Base-by-base conservation (phyloP, 1,140 invertebrate species). In the Musca vetustissima region DNA sequence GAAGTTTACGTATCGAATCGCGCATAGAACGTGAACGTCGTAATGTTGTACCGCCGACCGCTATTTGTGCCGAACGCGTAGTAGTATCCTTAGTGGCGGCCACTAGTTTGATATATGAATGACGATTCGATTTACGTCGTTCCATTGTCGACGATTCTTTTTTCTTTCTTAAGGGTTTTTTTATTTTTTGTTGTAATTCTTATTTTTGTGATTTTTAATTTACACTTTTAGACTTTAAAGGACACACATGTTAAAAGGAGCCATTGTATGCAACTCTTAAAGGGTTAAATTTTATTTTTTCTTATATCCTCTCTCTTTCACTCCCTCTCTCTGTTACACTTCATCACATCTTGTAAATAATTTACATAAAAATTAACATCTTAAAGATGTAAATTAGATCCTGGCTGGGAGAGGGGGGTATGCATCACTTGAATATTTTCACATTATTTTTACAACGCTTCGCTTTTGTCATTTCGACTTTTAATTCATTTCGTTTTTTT, bases 21-120 rank as follows among this genome's bases (percentile, higher is more conserved):
- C 91, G 86, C 72, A 92, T 88, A 43, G 90, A 91, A 72, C 88
- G 86, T 69, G 89, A 88, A 71, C 90, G 86, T 47, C 88, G 87
- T 70, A 90, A 79, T 24, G n/a, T 67, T 69, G 68, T 66, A 14
- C 19, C 65, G n/a, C n/a, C 25, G 19, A n/a, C 66, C 28, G 52
- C 22, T 24, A 65, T 25, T 9, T 19, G 47, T 24, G 36, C 52
- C 32, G 36, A 17, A n/a, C 50, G 66, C 32, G 66, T 11, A 36
- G n/a, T n/a, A n/a, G 53, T 55, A 53, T 71, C 64, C 52, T 59
- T 48, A 28, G 61, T 53, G 77, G 73, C 77, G 76, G 50, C 53
- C 43, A 57, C 24, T 49, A 80, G 70, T 70, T 78, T 80, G 52
- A 71, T 72, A 73, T 80, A 80, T 13, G 74, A 66, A 48, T 69